phyloP scores from a whole-genome alignment of 2,888 invertebrate species.

The Scaeva pyrastri region DNA sequence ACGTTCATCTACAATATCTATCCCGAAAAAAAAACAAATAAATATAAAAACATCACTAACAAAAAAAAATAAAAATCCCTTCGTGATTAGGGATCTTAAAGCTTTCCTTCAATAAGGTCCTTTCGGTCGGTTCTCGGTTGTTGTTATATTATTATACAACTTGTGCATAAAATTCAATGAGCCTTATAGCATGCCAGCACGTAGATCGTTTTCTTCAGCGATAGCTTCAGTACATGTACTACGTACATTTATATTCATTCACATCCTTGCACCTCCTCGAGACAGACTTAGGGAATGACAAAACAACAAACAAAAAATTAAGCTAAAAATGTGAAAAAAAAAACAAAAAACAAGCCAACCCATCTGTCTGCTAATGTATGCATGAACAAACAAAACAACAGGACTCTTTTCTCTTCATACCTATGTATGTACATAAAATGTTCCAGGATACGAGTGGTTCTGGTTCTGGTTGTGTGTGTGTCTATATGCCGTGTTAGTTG shows the following conservation, averaged over 20 bases:
- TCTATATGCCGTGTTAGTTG: conserved; percentile 45
- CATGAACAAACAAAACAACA: conserved; percentile 74
- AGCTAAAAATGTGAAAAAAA: conserved; percentile 11
- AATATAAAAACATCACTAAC: neutral
- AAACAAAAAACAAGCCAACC: conserved; percentile 44
- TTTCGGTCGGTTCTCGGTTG: conserved; percentile 20
- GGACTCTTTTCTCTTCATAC: conserved; percentile 38
- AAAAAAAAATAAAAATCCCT: conserved; percentile 55
- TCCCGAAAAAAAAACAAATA: conserved; percentile 22
- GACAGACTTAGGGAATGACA: conserved; percentile 60
- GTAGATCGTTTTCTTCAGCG: conserved; percentile 1
- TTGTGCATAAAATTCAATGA: conserved; percentile 76
- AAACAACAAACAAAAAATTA: conserved; percentile 29
- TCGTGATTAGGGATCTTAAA: conserved; percentile 73
- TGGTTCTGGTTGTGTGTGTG: neutral
- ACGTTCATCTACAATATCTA: conserved; percentile 39
- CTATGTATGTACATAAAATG: neutral
- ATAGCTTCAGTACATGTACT: neutral
- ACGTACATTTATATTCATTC: conserved; percentile 9
- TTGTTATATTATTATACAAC: conserved; percentile 48
- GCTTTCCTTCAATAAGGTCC: conserved; percentile 40
- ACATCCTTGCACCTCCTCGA: conserved; percentile 65
- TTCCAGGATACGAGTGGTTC: conserved; percentile 44
- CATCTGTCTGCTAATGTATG: conserved; percentile 74
- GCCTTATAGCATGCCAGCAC: conserved; percentile 72